A percentile compares a stretch with the other conserved stretches of the same genome.
Evolutionary conservation across 2,888 invertebrate species (phyloP).

Genomic region (Leucophenga montana): DNA sequence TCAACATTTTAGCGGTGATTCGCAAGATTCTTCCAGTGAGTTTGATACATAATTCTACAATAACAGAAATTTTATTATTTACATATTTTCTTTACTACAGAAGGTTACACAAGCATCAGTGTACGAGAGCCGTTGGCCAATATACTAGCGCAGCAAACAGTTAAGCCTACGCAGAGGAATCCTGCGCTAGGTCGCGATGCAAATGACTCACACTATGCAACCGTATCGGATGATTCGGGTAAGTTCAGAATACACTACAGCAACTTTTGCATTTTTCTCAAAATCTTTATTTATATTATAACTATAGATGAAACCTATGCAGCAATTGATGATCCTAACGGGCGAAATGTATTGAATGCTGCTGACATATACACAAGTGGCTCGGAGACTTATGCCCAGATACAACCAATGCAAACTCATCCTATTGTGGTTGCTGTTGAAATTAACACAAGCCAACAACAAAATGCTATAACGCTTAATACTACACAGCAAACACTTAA

Average conservation of each 20-base stretch:
- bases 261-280: constrained; percentile 10
- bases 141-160: constrained; percentile 78
- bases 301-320: constrained; percentile 89
- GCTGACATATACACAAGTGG: constrained; percentile 81
- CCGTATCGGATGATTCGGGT: constrained; percentile 93
- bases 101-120: constrained; percentile 93
- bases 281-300: neutral
- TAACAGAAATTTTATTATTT: neutral
- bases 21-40: constrained; percentile 89
- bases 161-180: constrained; percentile 70
- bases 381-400: constrained; percentile 91
- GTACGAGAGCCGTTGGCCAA: constrained; percentile 90
- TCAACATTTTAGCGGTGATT: constrained; percentile 90
- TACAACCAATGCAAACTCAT: constrained; percentile 77
- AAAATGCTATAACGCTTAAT: constrained; percentile 29
- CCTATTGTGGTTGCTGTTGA: constrained; percentile 72
- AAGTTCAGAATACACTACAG: constrained; percentile 40
- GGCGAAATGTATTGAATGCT: constrained; percentile 68
- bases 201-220: constrained; percentile 86
- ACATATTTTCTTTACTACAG: constrained; percentile 72
- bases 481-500: constrained; percentile 19
- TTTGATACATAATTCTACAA: constrained; percentile 35
- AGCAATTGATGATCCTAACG: constrained; percentile 85
- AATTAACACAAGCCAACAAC: constrained; percentile 66
- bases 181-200: constrained; percentile 70